Evolutionary conservation across 1,140 invertebrate species (phyloP).

Genomic region (Drosophila truncata): DNA sequence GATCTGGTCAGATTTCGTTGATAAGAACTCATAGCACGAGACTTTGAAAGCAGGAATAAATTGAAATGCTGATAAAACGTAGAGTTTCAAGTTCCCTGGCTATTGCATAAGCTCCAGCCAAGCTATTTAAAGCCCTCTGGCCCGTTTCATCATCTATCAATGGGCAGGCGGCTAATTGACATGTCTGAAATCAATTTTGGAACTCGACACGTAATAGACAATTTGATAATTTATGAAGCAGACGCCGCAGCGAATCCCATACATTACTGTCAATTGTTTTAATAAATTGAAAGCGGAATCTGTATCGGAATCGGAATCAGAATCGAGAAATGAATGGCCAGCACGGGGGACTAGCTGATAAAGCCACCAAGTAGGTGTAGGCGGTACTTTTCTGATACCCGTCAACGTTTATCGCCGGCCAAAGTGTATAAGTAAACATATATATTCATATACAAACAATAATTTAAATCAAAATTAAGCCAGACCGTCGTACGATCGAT

Average conservation of each 20-base stretch:
- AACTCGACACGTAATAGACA: constrained; percentile 57
- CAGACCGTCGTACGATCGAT: constrained; percentile 65
- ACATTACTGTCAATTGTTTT: constrained; percentile 77
- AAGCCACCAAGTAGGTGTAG: constrained; percentile 23
- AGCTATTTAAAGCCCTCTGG: constrained; percentile 25
- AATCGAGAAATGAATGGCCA: constrained; percentile 40
- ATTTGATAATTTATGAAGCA: constrained; percentile 68
- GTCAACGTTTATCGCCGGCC: constrained; percentile 15
- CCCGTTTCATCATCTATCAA: constrained; percentile 23
- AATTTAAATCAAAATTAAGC: constrained; percentile 79
- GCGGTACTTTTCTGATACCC: constrained; percentile 32
- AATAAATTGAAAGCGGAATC: constrained; percentile 53
- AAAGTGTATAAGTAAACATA: constrained; percentile 23
- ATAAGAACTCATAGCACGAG: constrained; percentile 30
- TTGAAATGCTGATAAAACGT: constrained; percentile 13
- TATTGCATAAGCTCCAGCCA: constrained; percentile 20
- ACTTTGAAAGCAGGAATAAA: constrained; percentile 4
- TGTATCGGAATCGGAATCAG: constrained; percentile 43
- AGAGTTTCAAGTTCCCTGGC: background rate
- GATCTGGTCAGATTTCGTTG: constrained; percentile 20
- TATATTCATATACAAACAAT: constrained; percentile 64
- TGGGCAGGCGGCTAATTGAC: constrained; percentile 42
- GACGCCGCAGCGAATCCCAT: constrained; percentile 40
- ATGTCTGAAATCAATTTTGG: constrained; percentile 59
- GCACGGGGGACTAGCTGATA: constrained; percentile 43